Evolutionary conservation across 2,113 vertebrate species (phyloP).

Genomic region (Bubo bubo): DNA sequence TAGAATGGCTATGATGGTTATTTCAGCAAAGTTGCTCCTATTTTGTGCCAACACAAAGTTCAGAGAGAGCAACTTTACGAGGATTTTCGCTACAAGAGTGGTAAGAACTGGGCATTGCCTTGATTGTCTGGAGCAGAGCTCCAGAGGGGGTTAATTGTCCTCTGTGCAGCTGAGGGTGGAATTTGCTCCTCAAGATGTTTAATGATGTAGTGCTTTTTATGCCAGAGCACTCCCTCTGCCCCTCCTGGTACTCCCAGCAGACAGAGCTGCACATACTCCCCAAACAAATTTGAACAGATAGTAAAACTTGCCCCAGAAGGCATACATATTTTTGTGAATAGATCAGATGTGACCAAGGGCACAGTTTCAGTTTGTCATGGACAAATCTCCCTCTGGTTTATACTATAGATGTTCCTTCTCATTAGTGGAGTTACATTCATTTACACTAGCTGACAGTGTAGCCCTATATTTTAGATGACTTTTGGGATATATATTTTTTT

Average conservation of each 20-base stretch:
- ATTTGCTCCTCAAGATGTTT: not conserved
- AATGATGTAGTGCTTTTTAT: not conserved
- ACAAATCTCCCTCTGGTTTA: not conserved
- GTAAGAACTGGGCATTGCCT: not conserved
- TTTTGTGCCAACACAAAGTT: not conserved
- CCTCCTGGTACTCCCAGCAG: not conserved
- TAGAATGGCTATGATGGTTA: not conserved
- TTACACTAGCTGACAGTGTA: constrained; percentile 22
- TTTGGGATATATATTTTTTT: not conserved
- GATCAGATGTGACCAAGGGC: constrained; percentile 41
- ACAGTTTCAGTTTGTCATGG: constrained; percentile 17
- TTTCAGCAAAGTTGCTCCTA: not conserved
- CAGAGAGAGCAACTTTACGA: not conserved
- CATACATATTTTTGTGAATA: constrained; percentile 33
- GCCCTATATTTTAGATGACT: constrained; percentile 19
- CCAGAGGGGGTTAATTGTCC: not conserved
- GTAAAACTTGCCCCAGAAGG: constrained; percentile 24
- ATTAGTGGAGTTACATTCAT: not conserved
- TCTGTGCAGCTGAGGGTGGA: not conserved
- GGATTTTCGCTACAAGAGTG: not conserved
- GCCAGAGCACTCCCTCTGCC: not conserved
- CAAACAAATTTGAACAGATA: not conserved
- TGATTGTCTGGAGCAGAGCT: not conserved
- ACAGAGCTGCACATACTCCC: not conserved
- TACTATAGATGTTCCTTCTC: not conserved